Evolutionary conservation across 30 jellyfish, hydroid and myxozoan genomes (phyloP), one percentile per base, ranked within the genome.

Genomic region (Pseudorhiza aurosa): DNA sequence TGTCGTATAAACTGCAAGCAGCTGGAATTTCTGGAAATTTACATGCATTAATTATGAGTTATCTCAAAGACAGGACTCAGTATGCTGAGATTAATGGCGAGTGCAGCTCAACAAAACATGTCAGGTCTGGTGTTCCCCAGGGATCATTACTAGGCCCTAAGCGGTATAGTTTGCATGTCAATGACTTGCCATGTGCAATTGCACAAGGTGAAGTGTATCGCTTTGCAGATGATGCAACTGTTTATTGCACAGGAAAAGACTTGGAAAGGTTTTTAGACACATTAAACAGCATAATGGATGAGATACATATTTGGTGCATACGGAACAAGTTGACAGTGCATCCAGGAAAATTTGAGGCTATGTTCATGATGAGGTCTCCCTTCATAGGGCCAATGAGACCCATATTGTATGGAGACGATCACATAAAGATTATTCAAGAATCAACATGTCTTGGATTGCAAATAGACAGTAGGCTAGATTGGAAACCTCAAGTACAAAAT

Each of bases 81-180:
- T 50, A 24, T 55, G 76, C 93, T 33, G 78, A 43, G 50, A 55
- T 81, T 42, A 81, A 81, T 65, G 86, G 93, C 4, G 53, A 32
- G 32, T 31, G 70, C 57, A 2, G 83, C 63, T 29, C 77, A 65
- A 65, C 69, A 65, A 57, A 65, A 49, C 70, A 44, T 81, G 78
- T 55, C 25, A 31, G 22, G 59, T 65, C 27, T 50, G 91, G 87
- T 2, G 91, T 63, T 40, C 91, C 91, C 63, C 91, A 78, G 19
- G 90, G 90, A 77, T 77, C 90, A 51, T 30, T 77, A 26, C 85
- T 77, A 39, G 91, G 91, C 43, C 91, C 86, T 5, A 63, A 53
- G 24, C 65, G 21, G 56, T 77, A 47, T 63, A 24, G 81, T 53
- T 26, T 40, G 29, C 73, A 80, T 65, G 91, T 80, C 28, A 68